phyloP scores from a whole-genome alignment of 1,140 invertebrate species.

The Scaptomyza graminum region DNA sequence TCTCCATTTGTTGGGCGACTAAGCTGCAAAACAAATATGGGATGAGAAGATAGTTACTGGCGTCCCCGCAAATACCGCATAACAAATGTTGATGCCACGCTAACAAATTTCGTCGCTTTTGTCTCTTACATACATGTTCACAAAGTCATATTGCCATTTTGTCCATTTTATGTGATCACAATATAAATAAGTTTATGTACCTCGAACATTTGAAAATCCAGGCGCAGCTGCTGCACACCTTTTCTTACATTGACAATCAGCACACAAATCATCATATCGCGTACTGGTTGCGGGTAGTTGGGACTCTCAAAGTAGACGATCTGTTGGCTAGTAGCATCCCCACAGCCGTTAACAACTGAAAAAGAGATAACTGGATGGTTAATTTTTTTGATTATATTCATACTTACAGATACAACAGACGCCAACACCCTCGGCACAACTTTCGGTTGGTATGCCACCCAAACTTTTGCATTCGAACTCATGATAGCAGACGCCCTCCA shows the following conservation, averaged over 20 bases:
- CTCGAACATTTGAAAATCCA: conserved; percentile 89
- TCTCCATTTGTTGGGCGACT: conserved; percentile 87
- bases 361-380: too few relatives aligned
- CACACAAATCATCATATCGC: conserved; percentile 85
- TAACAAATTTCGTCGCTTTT: too few relatives aligned
- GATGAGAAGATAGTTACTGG: too few relatives aligned
- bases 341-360: conserved; percentile 86
- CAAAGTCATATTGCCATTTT: too few relatives aligned
- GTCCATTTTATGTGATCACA: too few relatives aligned
- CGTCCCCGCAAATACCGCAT: too few relatives aligned
- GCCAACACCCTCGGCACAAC: conserved; percentile 90
- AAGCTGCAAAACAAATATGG: conserved; percentile 84
- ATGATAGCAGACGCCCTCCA: conserved; percentile 88
- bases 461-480: conserved; percentile 86
- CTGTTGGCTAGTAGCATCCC: conserved; percentile 85
- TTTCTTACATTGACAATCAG: conserved; percentile 86
- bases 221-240: conserved; percentile 87
- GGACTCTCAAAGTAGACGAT: conserved; percentile 87
- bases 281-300: conserved; percentile 84
- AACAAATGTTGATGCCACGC: too few relatives aligned
- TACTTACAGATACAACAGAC: conserved; percentile 90
- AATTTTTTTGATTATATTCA: neutral
- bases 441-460: conserved; percentile 87
- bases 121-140: too few relatives aligned
- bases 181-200: conserved; percentile 79